Percentiles rank a stretch among this genome's conserved stretches.
phyloP scores from a whole-genome alignment of 2,888 invertebrate genomes.

The Cephus sareptanus region DNA sequence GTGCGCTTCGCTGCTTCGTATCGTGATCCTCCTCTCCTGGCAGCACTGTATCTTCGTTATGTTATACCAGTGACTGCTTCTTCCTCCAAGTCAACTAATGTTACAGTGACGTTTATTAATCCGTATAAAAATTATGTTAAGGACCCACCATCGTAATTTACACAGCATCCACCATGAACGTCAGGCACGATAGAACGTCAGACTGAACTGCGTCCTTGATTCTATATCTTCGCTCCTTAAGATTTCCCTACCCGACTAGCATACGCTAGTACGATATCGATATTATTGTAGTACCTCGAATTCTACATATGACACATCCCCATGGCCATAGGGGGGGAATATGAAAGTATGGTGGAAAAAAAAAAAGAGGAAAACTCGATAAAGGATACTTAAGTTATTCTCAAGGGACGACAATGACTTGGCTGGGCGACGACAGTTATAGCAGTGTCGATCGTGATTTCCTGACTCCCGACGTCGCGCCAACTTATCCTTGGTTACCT shows the following conservation, averaged over 20 bases:
- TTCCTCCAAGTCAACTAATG: constrained; percentile 5
- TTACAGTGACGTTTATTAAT: neutral
- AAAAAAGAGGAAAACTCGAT: neutral
- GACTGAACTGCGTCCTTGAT: neutral
- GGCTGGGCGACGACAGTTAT: constrained; percentile 19
- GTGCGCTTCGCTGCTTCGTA: constrained; percentile 63
- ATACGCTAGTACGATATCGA: neutral
- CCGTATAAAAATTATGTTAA: neutral
- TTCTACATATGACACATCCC: neutral
- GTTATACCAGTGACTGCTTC: constrained; percentile 54
- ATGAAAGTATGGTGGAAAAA: neutral
- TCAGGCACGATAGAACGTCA: neutral
- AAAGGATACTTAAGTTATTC: constrained; percentile 17
- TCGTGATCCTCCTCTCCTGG: constrained; percentile 46
- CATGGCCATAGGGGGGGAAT: neutral
- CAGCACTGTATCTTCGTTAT: constrained; percentile 63
- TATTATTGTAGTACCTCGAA: neutral
- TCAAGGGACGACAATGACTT: constrained; percentile 15
- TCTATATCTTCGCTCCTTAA: neutral
- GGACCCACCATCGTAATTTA: neutral
- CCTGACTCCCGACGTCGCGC: constrained; percentile 36
- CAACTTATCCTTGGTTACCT: constrained; percentile 24
- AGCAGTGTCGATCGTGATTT: constrained; percentile 43
- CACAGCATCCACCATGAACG: neutral
- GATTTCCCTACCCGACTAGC: neutral